These are phyloP conservation scores for Tenebrio molitor DNA, from an alignment of 1,140 invertebrate genomes.

Conservation along the genomic window DNA sequence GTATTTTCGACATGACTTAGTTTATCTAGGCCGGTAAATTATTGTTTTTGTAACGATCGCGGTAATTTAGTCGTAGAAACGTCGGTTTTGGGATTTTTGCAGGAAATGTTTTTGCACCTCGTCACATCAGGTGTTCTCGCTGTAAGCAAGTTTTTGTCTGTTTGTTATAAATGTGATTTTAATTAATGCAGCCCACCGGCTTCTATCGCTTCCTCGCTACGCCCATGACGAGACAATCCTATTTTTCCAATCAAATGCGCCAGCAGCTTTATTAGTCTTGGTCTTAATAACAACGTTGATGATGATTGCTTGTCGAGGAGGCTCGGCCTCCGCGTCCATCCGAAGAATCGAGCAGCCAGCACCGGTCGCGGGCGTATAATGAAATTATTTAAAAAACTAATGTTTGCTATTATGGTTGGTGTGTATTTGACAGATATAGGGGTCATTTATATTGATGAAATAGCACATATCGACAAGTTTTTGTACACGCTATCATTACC, in stretches of 20 bases:
- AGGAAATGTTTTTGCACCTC: too few species aligned
- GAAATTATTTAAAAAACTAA: conserved; percentile 18
- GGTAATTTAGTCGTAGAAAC: too few species aligned
- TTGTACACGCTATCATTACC: conserved; percentile 35
- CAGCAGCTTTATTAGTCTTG: conserved; percentile 6
- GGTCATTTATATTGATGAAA: conserved; percentile 34
- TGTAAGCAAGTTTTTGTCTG: not conserved
- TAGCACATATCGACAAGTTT: conserved; percentile 37
- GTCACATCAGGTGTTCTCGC: too few species aligned
- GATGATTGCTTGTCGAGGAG: conserved; percentile 13
- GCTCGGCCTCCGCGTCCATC: not conserved
- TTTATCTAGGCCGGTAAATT: too few species aligned
- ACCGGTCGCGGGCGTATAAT: not conserved
- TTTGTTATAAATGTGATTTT: not conserved
- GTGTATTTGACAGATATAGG: conserved; percentile 31
- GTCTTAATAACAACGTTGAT: conserved; percentile 5
- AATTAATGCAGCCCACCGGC: not conserved
- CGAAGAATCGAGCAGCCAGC: not conserved
- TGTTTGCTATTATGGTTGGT: conserved; percentile 14
- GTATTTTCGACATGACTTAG: too few species aligned
- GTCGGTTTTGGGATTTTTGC: too few species aligned
- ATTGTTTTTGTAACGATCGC: too few species aligned
- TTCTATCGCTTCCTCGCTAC: conserved; percentile 1
- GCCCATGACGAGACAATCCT: conserved; percentile 9
- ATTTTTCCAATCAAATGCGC: conserved; percentile 7